Conservation (phyloP, 53 echinoderm and acorn worm species). For the Echinarachnius parma region DNA sequence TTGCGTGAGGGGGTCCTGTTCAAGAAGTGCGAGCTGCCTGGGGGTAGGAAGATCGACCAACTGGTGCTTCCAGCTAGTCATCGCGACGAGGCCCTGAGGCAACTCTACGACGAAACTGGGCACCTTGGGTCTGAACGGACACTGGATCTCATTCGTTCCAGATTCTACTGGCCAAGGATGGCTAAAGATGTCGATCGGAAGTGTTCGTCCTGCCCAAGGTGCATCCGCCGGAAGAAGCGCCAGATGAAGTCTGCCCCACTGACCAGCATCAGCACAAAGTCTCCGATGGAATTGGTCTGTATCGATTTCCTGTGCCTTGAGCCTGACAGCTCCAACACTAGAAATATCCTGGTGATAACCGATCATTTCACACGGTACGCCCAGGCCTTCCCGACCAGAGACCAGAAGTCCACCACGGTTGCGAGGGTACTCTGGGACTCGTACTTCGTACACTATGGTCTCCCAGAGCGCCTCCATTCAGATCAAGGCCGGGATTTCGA, state of each 20-base stretch:
- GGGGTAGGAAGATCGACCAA: slow-evolving; percentile 4
- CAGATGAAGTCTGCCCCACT: slow-evolving; percentile 14
- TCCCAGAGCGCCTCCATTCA: background rate
- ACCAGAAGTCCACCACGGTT: slow-evolving; percentile 57
- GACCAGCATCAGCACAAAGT: slow-evolving; percentile 13
- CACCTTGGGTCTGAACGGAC: slow-evolving; percentile 59
- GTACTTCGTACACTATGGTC: background rate
- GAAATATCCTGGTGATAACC: slow-evolving; percentile 46
- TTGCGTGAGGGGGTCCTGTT: background rate
- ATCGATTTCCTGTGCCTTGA: slow-evolving; percentile 44
- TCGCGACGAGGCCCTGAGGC: slow-evolving; percentile 21
- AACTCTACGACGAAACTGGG: slow-evolving; percentile 56
- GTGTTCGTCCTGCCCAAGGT: slow-evolving; percentile 37
- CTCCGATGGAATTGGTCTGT: slow-evolving; percentile 42
- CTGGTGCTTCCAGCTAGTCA: slow-evolving; percentile 41
- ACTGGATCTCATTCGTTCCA: slow-evolving; percentile 46
- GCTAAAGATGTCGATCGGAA: slow-evolving; percentile 26
- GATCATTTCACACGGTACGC: slow-evolving; percentile 58
- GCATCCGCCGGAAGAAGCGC: slow-evolving; percentile 31
- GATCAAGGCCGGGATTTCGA: slow-evolving; percentile 50
- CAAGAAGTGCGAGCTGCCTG: background rate
- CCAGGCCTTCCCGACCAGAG: slow-evolving; percentile 48
- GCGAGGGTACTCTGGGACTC: slow-evolving; percentile 41
- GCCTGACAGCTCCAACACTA: slow-evolving; percentile 32
- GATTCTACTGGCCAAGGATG: slow-evolving; percentile 69